phyloP scores from a whole-genome alignment of 37 sponge, comb jelly and placozoan genomes.

The Corticium candelabrum region DNA sequence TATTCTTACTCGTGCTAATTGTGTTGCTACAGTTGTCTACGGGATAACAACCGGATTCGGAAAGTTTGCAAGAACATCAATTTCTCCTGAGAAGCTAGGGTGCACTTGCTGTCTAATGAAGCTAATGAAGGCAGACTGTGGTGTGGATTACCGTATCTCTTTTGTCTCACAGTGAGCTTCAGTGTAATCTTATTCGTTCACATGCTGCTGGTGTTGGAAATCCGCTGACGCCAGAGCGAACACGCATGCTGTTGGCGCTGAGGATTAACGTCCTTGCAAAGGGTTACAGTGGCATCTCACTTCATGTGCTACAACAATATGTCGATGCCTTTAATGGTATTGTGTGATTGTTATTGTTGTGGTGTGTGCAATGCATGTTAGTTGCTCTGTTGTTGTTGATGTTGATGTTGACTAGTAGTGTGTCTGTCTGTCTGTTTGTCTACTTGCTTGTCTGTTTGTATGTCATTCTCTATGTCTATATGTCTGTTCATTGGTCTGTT shows the following conservation, averaged over 20 bases:
- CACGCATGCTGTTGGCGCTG: constrained; percentile 67
- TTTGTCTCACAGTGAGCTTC: constrained; percentile 46
- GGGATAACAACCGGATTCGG: constrained; percentile 90
- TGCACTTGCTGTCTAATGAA: constrained; percentile 25
- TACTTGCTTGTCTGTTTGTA: not conserved
- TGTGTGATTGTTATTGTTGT: not conserved
- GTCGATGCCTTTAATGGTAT: not conserved
- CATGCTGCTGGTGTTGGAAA: constrained; percentile 82
- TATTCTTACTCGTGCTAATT: too few relatives aligned
- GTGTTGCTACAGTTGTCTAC: constrained; percentile 56
- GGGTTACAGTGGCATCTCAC: constrained; percentile 52
- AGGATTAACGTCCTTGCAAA: constrained; percentile 88
- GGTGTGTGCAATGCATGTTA: not conserved
- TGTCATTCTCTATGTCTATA: not conserved
- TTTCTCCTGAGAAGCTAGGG: constrained; percentile 41
- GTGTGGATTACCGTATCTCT: not conserved
- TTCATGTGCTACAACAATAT: not conserved
- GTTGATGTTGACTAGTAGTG: not conserved
- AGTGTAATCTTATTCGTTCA: constrained; percentile 72
- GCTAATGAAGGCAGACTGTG: too few relatives aligned
- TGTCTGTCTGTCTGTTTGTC: constrained; percentile 10
- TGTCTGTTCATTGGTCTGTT: not conserved
- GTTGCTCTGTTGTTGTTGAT: not conserved
- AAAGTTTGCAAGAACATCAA: constrained; percentile 62
- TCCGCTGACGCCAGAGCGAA: constrained; percentile 50